phyloP scores from a whole-genome alignment of 1,140 invertebrate genomes.

The Philaenus spumarius region DNA sequence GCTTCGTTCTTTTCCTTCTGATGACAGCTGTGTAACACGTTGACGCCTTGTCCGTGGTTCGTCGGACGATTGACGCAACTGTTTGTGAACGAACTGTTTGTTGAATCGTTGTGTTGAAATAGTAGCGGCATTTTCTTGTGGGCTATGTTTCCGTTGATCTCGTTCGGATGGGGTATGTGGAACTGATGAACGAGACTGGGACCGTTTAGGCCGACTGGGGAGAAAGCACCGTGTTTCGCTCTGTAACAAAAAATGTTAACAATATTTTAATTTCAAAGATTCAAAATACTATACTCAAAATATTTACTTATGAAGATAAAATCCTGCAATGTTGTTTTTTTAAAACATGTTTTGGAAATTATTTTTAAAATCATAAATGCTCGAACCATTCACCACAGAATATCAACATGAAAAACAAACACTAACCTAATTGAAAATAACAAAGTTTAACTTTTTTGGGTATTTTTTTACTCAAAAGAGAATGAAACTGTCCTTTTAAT shows the following conservation, averaged over 20 bases:
- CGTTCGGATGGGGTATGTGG: slow-evolving; percentile 5
- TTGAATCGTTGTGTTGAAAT: slow-evolving; percentile 19
- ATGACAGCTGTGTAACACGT: not conserved
- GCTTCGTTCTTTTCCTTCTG: slow-evolving; percentile 23
- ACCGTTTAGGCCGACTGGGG: slow-evolving; percentile 3
- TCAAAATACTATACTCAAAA: not conserved
- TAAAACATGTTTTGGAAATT: not conserved
- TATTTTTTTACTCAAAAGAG: no score
- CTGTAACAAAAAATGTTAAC: slow-evolving; percentile 13
- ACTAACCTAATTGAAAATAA: no score
- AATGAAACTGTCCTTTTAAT: no score
- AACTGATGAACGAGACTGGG: slow-evolving; percentile 6
- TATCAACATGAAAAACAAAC: no score
- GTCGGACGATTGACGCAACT: not conserved
- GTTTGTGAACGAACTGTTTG: not conserved
- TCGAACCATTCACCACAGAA: no score
- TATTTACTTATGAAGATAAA: not conserved
- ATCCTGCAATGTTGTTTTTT: slow-evolving; percentile 4
- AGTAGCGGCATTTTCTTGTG: slow-evolving; percentile 19
- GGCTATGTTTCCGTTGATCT: slow-evolving; percentile 4
- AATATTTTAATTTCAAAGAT: not conserved
- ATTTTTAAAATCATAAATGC: no score
- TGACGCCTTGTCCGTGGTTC: slow-evolving; percentile 10
- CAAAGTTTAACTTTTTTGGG: no score
- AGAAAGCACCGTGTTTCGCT: slow-evolving; percentile 6